These are phyloP conservation scores for Mesopsocus fuscifrons DNA, from an alignment of 2,888 invertebrate species.

Conservation along the genomic window DNA sequence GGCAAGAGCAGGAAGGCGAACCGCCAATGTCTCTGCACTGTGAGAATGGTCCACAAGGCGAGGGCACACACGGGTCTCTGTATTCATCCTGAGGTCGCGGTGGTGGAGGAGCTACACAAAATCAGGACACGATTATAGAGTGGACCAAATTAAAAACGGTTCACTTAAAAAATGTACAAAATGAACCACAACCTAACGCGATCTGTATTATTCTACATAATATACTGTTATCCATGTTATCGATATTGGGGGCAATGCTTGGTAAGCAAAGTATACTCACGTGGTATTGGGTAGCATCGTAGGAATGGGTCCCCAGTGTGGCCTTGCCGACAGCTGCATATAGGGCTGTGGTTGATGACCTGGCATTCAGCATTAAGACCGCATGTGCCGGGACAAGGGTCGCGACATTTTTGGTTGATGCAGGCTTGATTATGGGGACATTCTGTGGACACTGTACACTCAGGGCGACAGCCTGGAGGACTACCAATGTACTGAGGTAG, in stretches of 20 bases:
- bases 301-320: conserved; percentile 26
- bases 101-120: conserved; percentile 18
- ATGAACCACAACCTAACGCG: not conserved
- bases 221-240: no score
- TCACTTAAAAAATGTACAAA: no score
- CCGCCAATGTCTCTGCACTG: conserved; percentile 44
- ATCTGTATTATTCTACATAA: no score
- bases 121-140: conserved; percentile 10
- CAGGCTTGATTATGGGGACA: conserved; percentile 24
- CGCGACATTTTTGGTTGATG: conserved; percentile 22
- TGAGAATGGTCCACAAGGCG: conserved; percentile 61
- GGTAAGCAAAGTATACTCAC: no score
- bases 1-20: conserved; percentile 21
- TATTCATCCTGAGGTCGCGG: conserved; percentile 15
- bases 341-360: conserved; percentile 25
- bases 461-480: conserved; percentile 23
- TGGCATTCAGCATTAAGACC: conserved; percentile 24
- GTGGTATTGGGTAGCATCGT: conserved; percentile 20
- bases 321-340: conserved; percentile 25
- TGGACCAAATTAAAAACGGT: no score
- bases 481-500: conserved; percentile 21
- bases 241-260: no score
- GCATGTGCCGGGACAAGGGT: conserved; percentile 24
- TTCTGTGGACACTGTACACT: conserved; percentile 22
- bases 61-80: conserved; percentile 39